Evolutionary conservation across 1,140 invertebrate genomes (phyloP).

Genomic region (Ylistrum balloti): DNA sequence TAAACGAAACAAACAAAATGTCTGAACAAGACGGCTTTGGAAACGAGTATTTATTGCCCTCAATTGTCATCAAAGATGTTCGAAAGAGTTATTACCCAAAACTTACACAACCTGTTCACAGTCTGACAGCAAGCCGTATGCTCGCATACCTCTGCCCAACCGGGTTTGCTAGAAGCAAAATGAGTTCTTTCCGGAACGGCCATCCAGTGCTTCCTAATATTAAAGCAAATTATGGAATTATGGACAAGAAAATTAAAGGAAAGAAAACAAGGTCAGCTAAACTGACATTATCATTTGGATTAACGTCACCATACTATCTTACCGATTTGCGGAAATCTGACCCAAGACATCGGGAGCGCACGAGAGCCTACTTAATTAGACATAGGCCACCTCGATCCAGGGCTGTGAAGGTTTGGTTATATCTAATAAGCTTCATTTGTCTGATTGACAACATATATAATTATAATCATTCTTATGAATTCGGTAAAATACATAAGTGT

Average conservation of each 20-base stretch:
- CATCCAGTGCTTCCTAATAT: background rate
- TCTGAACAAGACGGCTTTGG: slow-evolving; percentile 25
- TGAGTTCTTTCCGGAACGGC: background rate
- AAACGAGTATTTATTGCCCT: slow-evolving; percentile 12
- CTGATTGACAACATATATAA: too few species aligned
- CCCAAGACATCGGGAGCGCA: background rate
- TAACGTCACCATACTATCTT: background rate
- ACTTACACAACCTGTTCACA: background rate
- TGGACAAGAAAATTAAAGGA: background rate
- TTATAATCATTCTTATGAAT: too few species aligned
- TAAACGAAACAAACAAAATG: slow-evolving; percentile 19
- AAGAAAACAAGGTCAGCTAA: background rate
- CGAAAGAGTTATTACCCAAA: background rate
- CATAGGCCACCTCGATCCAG: background rate
- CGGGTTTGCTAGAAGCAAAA: background rate
- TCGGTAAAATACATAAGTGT: too few species aligned
- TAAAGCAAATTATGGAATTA: background rate
- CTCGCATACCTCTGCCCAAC: background rate
- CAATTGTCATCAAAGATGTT: slow-evolving; percentile 5
- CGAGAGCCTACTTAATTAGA: background rate
- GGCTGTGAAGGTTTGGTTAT: background rate
- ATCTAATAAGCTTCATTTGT: background rate
- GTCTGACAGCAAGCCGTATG: background rate
- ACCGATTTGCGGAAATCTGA: background rate
- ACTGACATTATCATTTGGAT: background rate